Conservation (phyloP, 2,113 vertebrate genomes). For the Ceyx cyanopectus region DNA sequence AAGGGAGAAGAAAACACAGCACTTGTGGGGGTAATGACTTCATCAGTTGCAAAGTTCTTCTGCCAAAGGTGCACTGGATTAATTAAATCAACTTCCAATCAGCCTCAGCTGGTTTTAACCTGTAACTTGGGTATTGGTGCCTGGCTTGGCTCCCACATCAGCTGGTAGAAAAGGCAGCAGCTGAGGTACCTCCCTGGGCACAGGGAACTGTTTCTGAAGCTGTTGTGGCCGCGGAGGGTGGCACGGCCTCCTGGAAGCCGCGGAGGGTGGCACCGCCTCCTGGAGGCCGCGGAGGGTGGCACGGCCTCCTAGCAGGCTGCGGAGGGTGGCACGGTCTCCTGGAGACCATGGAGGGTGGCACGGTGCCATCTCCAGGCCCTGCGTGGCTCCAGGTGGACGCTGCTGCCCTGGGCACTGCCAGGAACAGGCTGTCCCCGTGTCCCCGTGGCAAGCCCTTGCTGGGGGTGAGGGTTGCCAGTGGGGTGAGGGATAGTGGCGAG, state of each 20-base stretch:
- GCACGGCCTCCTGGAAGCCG: not conserved
- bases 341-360: not conserved
- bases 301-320: not conserved
- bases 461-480: not conserved
- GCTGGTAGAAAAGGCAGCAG: not conserved
- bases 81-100: not conserved
- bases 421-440: not conserved
- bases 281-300: not conserved
- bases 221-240: not conserved
- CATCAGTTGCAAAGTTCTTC: not conserved
- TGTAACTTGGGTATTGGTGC: not conserved
- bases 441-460: not conserved
- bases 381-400: not conserved
- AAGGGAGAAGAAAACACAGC: not conserved
- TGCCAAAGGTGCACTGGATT: not conserved
- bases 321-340: not conserved
- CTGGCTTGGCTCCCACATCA: not conserved
- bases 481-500: not conserved
- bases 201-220: accelerated
- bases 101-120: not conserved
- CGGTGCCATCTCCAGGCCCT: not conserved
- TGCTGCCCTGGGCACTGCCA: not conserved
- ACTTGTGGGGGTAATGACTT: not conserved
- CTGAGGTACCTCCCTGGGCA: not conserved
- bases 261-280: not conserved